These are phyloP conservation scores for Drosophila birchii DNA, from an alignment of 2,888 invertebrate species.

Conservation along the genomic window DNA sequence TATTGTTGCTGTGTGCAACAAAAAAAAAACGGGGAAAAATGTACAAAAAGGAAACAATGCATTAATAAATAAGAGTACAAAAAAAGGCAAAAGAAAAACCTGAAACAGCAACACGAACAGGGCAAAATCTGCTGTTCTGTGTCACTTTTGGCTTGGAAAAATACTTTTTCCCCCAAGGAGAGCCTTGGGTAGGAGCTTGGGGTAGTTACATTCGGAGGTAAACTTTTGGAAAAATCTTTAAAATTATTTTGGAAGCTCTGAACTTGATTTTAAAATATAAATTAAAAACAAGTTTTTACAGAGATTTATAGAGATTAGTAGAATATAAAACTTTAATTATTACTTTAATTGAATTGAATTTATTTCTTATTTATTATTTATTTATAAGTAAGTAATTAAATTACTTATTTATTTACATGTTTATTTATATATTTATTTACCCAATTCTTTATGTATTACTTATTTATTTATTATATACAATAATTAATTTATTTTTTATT, in stretches of 20 bases:
- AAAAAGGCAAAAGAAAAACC: constrained; percentile 5
- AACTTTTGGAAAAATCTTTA: neutral
- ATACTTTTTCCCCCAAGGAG: constrained; percentile 53
- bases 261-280: neutral
- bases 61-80: constrained; percentile 16
- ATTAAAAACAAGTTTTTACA: neutral
- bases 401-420: neutral
- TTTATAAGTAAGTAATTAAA: too few species aligned
- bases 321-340: neutral
- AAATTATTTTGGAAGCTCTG: accelerated
- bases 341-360: neutral
- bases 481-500: too few species aligned
- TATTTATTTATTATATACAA: neutral
- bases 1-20: constrained; percentile 16
- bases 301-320: neutral
- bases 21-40: constrained; percentile 18
- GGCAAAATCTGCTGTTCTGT: constrained; percentile 69
- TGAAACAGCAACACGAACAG: constrained; percentile 14
- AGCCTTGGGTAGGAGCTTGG: constrained; percentile 14
- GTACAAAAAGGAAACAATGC: constrained; percentile 24
- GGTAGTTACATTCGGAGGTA: neutral
- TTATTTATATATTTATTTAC: neutral
- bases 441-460: neutral
- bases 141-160: constrained; percentile 77
- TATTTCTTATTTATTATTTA: neutral